Evolutionary conservation across 2,888 invertebrate species (phyloP).

Genomic region (Dastarcus helophoroides): DNA sequence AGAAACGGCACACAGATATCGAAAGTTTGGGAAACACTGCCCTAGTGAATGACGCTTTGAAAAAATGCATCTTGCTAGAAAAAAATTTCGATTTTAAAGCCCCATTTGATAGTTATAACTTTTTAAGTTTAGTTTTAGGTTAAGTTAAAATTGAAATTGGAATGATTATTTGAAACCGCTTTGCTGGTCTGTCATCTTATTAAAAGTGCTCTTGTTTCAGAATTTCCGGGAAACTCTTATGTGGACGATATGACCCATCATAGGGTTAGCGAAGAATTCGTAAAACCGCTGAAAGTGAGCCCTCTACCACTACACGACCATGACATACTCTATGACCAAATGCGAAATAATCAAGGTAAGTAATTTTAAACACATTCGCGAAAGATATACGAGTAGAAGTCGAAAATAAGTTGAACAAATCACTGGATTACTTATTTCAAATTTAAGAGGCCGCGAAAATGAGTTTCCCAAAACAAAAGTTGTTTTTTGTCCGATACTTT

Average conservation of each 20-base stretch:
- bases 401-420: neutral
- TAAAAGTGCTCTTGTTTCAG: conserved; percentile 26
- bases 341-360: conserved; percentile 26
- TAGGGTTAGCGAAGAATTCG: conserved; percentile 43
- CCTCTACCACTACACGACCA: conserved; percentile 44
- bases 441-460: neutral
- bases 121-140: no score
- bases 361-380: conserved; percentile 1
- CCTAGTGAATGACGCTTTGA: no score
- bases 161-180: no score
- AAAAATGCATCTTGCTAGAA: no score
- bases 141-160: no score
- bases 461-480: conserved; percentile 1
- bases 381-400: neutral
- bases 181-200: no score
- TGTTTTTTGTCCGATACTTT: neutral
- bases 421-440: neutral
- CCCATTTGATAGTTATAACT: no score
- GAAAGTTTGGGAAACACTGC: no score
- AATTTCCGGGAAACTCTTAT: conserved; percentile 23
- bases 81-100: no score
- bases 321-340: conserved; percentile 42
- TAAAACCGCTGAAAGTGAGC: conserved; percentile 46
- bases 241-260: conserved; percentile 25
- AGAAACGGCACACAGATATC: no score